Percentiles rank a stretch among this genome's conserved stretches.
Evolutionary conservation across 2,888 invertebrate genomes (phyloP).

Genomic region (Lasioglossum pauxillum): DNA sequence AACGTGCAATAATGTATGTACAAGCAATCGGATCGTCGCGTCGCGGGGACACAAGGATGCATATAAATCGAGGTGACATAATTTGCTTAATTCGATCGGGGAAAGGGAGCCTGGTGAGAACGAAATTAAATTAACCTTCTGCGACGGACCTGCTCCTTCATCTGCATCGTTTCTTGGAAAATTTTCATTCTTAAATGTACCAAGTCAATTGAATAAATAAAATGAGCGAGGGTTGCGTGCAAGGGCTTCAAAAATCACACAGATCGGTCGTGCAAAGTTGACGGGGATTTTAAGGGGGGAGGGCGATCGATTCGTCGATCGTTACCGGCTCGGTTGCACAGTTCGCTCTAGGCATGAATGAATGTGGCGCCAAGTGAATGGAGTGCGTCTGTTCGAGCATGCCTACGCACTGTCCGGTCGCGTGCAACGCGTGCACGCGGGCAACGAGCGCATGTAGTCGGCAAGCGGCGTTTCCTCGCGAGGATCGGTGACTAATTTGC

Average conservation of each 20-base stretch:
- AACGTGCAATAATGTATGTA: conserved; percentile 53
- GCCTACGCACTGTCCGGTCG: conserved; percentile 65
- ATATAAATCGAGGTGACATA: conserved; percentile 59
- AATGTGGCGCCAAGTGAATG: conserved; percentile 85
- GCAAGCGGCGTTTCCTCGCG: conserved; percentile 20
- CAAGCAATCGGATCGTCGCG: conserved; percentile 55
- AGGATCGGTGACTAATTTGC: conserved; percentile 79
- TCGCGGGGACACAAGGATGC: conserved; percentile 50
- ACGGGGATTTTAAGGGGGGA: neutral
- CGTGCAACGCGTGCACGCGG: conserved; percentile 37
- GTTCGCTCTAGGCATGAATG: conserved; percentile 78
- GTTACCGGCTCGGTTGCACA: conserved; percentile 46
- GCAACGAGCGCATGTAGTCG: conserved; percentile 35
- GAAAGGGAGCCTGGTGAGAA: conserved; percentile 24
- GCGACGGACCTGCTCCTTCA: neutral
- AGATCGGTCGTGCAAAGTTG: conserved; percentile 47
- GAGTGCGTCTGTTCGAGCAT: conserved; percentile 80
- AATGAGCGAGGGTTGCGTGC: neutral
- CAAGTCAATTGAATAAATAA: neutral
- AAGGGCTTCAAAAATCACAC: neutral
- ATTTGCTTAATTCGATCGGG: conserved; percentile 51
- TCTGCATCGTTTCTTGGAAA: neutral
- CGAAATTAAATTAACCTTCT: neutral
- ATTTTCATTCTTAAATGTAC: neutral
- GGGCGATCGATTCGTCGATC: conserved; percentile 38